phyloP scores from a whole-genome alignment of 2,888 invertebrate species.

The Seira sanloemensis region DNA sequence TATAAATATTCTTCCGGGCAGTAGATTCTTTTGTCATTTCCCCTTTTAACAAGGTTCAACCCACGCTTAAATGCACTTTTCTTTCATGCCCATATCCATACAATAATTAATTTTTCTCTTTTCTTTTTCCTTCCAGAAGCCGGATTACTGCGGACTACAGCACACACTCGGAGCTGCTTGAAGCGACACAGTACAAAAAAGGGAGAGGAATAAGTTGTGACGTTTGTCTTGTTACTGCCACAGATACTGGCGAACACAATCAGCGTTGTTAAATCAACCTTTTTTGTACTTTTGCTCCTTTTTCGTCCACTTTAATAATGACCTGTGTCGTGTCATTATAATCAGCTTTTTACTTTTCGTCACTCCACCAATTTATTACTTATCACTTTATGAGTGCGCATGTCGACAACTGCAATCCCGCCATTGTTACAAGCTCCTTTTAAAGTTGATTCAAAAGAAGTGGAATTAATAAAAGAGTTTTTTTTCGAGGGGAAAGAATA shows the following conservation, averaged over 20 bases:
- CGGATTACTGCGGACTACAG: background rate
- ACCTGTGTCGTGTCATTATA: background rate
- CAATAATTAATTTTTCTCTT: constrained; percentile 6
- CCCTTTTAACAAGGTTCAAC: background rate
- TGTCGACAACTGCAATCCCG: background rate
- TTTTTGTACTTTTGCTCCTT: constrained; percentile 3
- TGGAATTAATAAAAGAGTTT: background rate
- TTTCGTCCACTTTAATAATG: constrained; percentile 1
- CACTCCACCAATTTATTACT: constrained; percentile 5
- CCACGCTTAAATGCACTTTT: background rate
- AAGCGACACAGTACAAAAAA: background rate
- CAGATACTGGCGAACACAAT: too few relatives aligned
- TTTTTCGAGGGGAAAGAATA: too few relatives aligned
- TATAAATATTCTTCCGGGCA: background rate
- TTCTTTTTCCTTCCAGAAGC: background rate
- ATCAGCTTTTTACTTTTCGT: constrained; percentile 14
- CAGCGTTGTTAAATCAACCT: background rate
- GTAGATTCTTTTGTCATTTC: background rate
- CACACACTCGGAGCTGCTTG: too few relatives aligned
- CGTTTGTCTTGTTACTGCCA: too few relatives aligned
- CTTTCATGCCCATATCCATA: constrained; percentile 3
- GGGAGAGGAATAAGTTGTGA: background rate
- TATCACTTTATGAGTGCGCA: background rate
- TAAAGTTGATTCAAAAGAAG: background rate
- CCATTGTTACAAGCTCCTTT: background rate